Conservation (phyloP, 2,113 vertebrate species). For the Pseudopodoces humilis region DNA sequence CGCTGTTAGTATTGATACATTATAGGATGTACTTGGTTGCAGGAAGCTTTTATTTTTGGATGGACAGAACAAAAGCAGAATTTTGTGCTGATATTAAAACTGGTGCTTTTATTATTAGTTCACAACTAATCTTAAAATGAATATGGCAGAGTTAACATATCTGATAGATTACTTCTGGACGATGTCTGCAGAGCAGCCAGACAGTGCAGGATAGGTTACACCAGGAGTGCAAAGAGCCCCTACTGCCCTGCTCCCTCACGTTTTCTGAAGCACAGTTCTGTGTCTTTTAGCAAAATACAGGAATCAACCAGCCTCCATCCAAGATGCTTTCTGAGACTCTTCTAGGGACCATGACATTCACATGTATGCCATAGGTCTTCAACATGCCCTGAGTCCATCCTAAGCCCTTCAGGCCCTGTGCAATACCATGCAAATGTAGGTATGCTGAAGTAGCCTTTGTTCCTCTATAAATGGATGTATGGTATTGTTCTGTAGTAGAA, state of each 20-base stretch:
- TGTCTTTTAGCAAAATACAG: background rate
- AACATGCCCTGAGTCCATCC: background rate
- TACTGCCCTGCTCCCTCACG: background rate
- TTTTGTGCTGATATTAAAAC: background rate
- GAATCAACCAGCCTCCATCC: background rate
- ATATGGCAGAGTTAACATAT: background rate
- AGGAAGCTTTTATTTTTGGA: background rate
- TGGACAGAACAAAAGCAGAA: background rate
- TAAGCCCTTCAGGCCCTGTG: background rate
- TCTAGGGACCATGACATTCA: background rate
- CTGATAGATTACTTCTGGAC: background rate
- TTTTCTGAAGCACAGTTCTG: background rate
- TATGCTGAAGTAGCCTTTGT: background rate
- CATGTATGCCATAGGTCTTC: background rate
- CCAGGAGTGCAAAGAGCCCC: background rate
- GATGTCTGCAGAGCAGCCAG: background rate
- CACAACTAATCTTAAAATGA: background rate
- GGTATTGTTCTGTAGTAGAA: background rate
- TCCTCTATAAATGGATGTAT: background rate
- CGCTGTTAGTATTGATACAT: accelerated
- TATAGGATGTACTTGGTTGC: background rate
- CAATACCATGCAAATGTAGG: background rate
- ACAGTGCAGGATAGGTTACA: background rate
- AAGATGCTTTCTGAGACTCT: background rate
- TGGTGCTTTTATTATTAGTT: background rate